Evolutionary conservation across 1,140 invertebrate species (phyloP).

Genomic region (Sycobia sp.): DNA sequence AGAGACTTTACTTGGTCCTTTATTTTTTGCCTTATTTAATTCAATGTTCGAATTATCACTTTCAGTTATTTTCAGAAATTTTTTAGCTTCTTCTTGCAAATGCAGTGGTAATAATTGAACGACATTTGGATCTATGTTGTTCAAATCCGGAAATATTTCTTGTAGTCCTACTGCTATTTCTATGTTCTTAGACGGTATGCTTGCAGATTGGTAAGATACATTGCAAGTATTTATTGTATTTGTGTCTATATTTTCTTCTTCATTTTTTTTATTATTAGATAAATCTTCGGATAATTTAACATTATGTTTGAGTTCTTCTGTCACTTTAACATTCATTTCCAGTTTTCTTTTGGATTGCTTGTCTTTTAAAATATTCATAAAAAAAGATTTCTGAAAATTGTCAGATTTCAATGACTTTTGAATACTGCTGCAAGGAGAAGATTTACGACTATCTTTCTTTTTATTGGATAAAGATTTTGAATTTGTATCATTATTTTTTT

Average conservation of each 20-base stretch:
- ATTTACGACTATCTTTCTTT: background rate
- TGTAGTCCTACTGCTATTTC: constrained; percentile 42
- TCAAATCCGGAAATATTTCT: constrained; percentile 62
- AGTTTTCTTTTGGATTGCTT: background rate
- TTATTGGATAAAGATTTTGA: background rate
- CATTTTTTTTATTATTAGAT: background rate
- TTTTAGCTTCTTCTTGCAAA: constrained; percentile 53
- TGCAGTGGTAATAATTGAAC: constrained; percentile 52
- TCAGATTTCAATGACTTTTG: constrained; percentile 40
- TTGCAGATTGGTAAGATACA: too few species aligned
- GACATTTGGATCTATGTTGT: constrained; percentile 55
- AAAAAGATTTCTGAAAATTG: constrained; percentile 50
- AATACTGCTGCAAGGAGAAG: constrained; percentile 33
- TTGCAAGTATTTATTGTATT: too few species aligned
- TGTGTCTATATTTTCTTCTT: background rate
- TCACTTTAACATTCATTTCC: background rate
- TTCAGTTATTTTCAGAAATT: constrained; percentile 44
- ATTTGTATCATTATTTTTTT: background rate
- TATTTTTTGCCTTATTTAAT: constrained; percentile 32
- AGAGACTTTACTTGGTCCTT: constrained; percentile 32
- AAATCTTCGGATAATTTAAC: too few species aligned
- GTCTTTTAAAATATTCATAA: constrained; percentile 51
- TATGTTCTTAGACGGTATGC: background rate
- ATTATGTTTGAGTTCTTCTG: too few species aligned
- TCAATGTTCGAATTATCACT: constrained; percentile 17